Conservation (phyloP, 2,888 invertebrate species). For the Parnassius smintheus region DNA sequence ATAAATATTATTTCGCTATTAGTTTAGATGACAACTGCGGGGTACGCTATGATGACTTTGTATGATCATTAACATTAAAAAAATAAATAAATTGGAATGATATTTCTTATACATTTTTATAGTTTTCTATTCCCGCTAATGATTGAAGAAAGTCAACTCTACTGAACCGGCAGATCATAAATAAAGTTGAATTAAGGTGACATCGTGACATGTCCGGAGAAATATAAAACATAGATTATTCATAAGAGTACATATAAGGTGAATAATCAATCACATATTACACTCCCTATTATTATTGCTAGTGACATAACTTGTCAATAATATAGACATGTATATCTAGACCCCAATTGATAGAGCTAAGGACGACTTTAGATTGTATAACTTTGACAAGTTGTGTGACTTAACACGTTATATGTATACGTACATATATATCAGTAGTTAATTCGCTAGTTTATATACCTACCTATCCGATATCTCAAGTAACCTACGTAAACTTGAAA, state of each 20-base stretch:
- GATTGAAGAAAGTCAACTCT: too few species aligned
- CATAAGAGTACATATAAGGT: slow-evolving; percentile 15
- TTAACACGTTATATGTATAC: slow-evolving; percentile 34
- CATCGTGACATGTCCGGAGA: neutral
- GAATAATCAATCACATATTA: slow-evolving; percentile 11
- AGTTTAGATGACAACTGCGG: too few species aligned
- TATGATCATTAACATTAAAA: too few species aligned
- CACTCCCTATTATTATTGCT: neutral
- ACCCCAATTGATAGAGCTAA: slow-evolving; percentile 1
- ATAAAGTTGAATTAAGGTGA: neutral
- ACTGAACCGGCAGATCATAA: too few species aligned
- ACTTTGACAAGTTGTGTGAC: slow-evolving; percentile 39
- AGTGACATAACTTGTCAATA: slow-evolving; percentile 8
- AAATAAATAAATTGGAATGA: too few species aligned
- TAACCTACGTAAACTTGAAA: slow-evolving; percentile 61
- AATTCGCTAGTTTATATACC: slow-evolving; percentile 55
- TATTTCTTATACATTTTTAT: too few species aligned
- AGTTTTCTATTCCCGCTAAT: too few species aligned
- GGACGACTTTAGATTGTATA: slow-evolving; percentile 26
- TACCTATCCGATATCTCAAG: slow-evolving; percentile 48
- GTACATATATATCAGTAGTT: slow-evolving; percentile 52
- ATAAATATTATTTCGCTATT: too few species aligned
- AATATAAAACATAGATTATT: too few species aligned
- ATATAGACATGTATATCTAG: neutral
- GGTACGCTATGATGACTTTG: too few species aligned